Conservation (phyloP, 2,888 invertebrate genomes). For the Apamea crenata region DNA sequence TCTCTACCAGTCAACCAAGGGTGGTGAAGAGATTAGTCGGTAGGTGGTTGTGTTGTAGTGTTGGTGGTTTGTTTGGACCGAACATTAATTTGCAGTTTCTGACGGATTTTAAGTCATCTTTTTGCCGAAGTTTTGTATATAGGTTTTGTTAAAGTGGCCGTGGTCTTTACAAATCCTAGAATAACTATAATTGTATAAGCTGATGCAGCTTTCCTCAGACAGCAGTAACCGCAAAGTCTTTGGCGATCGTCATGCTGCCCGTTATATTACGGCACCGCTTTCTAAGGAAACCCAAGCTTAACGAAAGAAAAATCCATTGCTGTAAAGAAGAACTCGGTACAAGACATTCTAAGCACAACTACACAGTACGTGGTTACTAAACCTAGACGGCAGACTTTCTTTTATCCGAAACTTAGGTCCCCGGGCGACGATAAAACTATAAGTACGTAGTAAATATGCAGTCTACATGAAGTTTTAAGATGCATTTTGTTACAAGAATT, state of each 20-base stretch:
- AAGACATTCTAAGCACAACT: slow-evolving; percentile 47
- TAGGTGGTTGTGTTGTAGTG: no score
- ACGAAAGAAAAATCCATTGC: slow-evolving; percentile 29
- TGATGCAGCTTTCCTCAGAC: neutral
- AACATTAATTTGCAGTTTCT: neutral
- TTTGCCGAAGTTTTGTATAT: neutral
- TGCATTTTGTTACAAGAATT: slow-evolving; percentile 54
- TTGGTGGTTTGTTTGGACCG: no score
- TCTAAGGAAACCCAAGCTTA: no score
- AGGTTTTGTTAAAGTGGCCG: neutral
- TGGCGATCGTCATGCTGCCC: neutral
- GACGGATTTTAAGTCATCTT: neutral
- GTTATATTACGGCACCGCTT: neutral
- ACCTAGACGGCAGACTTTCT: slow-evolving; percentile 68
- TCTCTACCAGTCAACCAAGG: no score
- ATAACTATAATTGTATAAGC: neutral
- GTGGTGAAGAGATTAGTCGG: no score
- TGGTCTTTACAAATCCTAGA: neutral
- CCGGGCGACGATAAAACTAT: slow-evolving; percentile 69
- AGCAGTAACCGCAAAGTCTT: no score
- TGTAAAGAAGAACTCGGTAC: slow-evolving; percentile 36
- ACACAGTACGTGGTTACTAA: slow-evolving; percentile 60
- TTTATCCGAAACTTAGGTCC: slow-evolving; percentile 71
- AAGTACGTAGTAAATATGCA: slow-evolving; percentile 64
- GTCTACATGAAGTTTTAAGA: slow-evolving; percentile 55